Evolutionary conservation across 2,113 vertebrate genomes (phyloP).

Genomic region (Sus scrofa): DNA sequence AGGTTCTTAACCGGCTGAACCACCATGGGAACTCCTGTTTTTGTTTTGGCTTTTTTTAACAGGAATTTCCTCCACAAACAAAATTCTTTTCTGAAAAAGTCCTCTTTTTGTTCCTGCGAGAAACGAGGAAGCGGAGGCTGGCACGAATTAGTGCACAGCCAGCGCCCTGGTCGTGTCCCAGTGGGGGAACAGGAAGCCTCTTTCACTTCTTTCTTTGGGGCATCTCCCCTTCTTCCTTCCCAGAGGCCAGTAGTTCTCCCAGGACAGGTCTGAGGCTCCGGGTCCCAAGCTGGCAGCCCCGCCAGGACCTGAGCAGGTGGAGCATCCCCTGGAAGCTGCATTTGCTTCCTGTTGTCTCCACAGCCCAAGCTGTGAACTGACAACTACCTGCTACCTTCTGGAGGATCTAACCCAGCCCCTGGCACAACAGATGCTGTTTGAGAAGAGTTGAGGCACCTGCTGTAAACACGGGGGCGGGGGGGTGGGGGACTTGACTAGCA

Average conservation of each 20-base stretch:
- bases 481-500: neutral
- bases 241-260: neutral
- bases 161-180: neutral
- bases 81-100: too few relatives aligned
- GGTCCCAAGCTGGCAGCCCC: neutral
- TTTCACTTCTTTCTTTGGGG: neutral
- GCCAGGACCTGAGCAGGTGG: neutral
- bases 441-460: conserved; percentile 48
- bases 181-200: neutral
- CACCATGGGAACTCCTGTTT: too few relatives aligned
- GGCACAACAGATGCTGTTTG: conserved; percentile 33
- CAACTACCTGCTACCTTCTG: conserved; percentile 1
- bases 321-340: neutral
- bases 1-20: too few relatives aligned
- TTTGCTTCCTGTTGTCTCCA: neutral
- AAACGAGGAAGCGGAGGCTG: too few relatives aligned
- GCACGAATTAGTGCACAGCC: too few relatives aligned
- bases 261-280: neutral
- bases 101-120: too few relatives aligned
- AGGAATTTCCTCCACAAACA: too few relatives aligned
- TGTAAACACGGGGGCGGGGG: conserved; percentile 48
- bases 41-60: too few relatives aligned
- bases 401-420: conserved; percentile 15
- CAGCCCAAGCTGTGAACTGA: conserved; percentile 55
- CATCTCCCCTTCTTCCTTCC: neutral